Evolutionary conservation across 1,140 invertebrate genomes (phyloP), one percentile per base, ranked within the genome.

Genomic region (Ephestia elutella): DNA sequence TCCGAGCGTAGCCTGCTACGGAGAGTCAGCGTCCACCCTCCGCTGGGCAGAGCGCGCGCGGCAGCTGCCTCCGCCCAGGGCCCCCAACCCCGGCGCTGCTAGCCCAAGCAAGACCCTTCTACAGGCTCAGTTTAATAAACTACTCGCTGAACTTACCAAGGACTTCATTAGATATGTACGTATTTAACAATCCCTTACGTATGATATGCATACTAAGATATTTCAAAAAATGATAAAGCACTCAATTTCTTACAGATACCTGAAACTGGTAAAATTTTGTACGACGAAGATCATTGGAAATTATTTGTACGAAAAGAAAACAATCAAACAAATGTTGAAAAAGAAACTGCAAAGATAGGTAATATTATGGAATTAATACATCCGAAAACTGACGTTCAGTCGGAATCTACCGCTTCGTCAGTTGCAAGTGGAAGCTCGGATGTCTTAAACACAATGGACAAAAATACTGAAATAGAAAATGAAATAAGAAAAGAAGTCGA

Each of bases 11-110:
- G 86, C 87, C 25, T 92, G 91, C 80, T 93, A 93, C 86, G 91
- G 90, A 63, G 93, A 94, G 75, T 94, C 92, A n/a, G 89, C 93
- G 17, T 93, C 92, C 57, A 94, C 93, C 9, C 85, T 94, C 19
- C 90, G 93, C 49, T 93, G 94, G 90, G 91, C 93, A 68, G 90
- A 93, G 68, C 87, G 93, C 62, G 91, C 92, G 53, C 92, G 94
- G 63, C 92, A 92, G 68, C 92, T 95, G 51, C 83, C 74, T 8
- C 59, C 62, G 17, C 53, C 70, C 80, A 88, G 91, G 48, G 89
- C 91, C 60, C 89, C 91, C 90, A 30, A 91, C 91, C 57, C 73
- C 87, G 30, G 91, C 90, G 73, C 81, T 87, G 60, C 90, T 82
- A 50, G 56, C 20, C 60, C 54, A 90, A 94, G 82, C 91, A 93